These are phyloP conservation scores for Procambarus clarkii DNA, from an alignment of 1,140 invertebrate genomes.

Conservation along the genomic window DNA sequence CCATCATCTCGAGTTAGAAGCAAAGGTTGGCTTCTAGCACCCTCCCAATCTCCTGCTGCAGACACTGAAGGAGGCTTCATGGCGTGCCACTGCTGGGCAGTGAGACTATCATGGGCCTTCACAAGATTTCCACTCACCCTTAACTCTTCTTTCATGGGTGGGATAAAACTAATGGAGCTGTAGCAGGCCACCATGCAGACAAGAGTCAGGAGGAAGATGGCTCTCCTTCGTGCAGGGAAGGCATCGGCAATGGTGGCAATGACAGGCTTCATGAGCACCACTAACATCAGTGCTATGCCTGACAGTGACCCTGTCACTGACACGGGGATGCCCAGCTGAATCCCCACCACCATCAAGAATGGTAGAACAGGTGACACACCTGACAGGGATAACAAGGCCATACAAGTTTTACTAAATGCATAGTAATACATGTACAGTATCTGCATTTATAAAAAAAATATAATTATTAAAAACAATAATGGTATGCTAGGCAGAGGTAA, in stretches of 20 bases:
- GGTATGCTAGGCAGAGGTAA: background rate
- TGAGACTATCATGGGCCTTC: background rate
- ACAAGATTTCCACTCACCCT: background rate
- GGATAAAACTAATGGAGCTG: conserved; percentile 33
- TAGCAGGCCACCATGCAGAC: conserved; percentile 6
- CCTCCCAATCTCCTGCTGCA: background rate
- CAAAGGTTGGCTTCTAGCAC: background rate
- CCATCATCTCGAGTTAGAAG: background rate
- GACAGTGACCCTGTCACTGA: conserved; percentile 13
- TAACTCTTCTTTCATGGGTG: background rate
- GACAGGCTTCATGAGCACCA: conserved; percentile 24
- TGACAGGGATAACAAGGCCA: background rate
- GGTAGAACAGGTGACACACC: conserved; percentile 22
- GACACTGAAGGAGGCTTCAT: background rate
- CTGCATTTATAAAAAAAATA: too few relatives aligned
- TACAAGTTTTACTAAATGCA: too few relatives aligned
- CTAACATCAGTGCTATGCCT: background rate
- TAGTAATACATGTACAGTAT: too few relatives aligned
- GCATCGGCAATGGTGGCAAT: conserved; percentile 26
- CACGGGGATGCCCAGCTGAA: conserved; percentile 40
- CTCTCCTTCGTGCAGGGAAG: conserved; percentile 18
- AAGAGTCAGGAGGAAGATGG: conserved; percentile 27
- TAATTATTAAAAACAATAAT: too few relatives aligned
- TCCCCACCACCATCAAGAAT: conserved; percentile 24
- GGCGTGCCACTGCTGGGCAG: background rate